A percentile compares a stretch with the other conserved stretches of the same genome.
Conservation (phyloP, 2,797 vertebrate species). For the Takifugu ocellatus region DNA sequence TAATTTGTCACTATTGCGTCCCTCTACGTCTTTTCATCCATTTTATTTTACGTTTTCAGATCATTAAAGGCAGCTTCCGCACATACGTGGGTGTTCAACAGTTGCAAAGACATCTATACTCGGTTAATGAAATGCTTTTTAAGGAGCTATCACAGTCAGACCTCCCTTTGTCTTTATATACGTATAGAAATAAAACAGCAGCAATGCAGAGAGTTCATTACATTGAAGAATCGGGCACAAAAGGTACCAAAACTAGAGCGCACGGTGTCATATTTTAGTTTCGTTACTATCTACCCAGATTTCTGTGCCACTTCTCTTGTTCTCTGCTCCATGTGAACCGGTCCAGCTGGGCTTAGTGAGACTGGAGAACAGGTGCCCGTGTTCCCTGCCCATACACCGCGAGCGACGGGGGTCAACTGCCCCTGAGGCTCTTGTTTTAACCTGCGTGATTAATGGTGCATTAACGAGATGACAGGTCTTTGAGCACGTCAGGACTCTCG, state of each 20-base stretch:
- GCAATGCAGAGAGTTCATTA: background rate
- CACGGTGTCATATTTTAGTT: conserved; percentile 8
- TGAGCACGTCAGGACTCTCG: conserved; percentile 58
- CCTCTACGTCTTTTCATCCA: conserved; percentile 8
- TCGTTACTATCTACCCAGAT: background rate
- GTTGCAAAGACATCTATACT: no score
- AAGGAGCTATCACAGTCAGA: no score
- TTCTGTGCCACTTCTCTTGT: background rate
- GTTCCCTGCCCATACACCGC: conserved; percentile 26
- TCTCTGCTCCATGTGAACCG: background rate
- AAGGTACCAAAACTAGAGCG: background rate
- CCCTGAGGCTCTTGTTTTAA: conserved; percentile 64
- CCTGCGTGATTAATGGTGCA: conserved; percentile 68
- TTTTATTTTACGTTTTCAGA: conserved; percentile 16
- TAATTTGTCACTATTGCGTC: conserved; percentile 20
- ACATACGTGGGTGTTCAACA: background rate
- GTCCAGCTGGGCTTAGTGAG: background rate
- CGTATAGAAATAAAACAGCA: no score
- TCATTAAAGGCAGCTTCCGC: background rate
- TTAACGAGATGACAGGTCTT: conserved; percentile 69
- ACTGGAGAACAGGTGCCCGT: conserved; percentile 14
- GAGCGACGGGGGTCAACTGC: conserved; percentile 36
- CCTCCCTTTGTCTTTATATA: no score
- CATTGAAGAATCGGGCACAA: no score
- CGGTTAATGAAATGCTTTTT: no score